Conservation (phyloP, 1,140 invertebrate species). For the Sycophila sp. region DNA sequence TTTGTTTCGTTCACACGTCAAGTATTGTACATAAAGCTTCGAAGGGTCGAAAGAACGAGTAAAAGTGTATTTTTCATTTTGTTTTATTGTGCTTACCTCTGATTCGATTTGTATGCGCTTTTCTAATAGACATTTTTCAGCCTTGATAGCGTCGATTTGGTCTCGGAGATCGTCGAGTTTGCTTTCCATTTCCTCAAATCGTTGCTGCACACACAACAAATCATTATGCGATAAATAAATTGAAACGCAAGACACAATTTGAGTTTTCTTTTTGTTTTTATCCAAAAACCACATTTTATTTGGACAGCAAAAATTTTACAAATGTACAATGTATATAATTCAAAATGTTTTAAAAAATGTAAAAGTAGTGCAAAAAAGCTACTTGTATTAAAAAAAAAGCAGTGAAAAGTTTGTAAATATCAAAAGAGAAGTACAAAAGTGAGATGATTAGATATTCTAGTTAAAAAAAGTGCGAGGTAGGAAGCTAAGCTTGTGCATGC, state of each 20-base stretch:
- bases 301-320: slow-evolving; percentile 18
- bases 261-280: slow-evolving; percentile 46
- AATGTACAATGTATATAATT: slow-evolving; percentile 39
- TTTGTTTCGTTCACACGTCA: no score
- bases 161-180: slow-evolving; percentile 61
- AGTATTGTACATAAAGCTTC: no score
- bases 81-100: slow-evolving; percentile 49
- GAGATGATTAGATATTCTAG: neutral
- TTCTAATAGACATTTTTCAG: slow-evolving; percentile 58
- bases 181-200: slow-evolving; percentile 63
- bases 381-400: no score
- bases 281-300: slow-evolving; percentile 44
- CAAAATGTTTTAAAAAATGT: no score
- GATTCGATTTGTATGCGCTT: slow-evolving; percentile 58
- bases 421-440: slow-evolving; percentile 10
- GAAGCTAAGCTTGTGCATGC: neutral
- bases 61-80: no score
- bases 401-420: neutral
- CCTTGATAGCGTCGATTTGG: slow-evolving; percentile 59
- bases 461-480: neutral
- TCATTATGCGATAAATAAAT: slow-evolving; percentile 50
- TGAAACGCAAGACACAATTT: slow-evolving; percentile 51
- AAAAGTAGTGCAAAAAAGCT: no score
- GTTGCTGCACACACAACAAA: slow-evolving; percentile 59
- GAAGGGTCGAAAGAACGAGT: no score